Conservation (phyloP, 1,140 invertebrate genomes). For the Nebria ingens region DNA sequence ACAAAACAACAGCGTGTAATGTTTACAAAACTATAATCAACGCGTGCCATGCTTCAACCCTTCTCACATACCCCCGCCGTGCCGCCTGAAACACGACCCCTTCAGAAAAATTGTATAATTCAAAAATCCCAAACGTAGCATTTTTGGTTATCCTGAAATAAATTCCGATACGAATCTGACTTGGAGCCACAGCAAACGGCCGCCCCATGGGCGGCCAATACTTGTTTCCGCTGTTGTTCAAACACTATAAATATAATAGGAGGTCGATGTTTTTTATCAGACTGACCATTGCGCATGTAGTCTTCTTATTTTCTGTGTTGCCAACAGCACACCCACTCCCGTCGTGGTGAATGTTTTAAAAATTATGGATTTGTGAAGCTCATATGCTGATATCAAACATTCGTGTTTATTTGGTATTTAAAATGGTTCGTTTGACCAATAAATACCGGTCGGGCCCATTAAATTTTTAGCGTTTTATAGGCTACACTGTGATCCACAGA, state of each 20-base stretch:
- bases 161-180: background rate
- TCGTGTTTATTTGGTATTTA: slow-evolving; percentile 4
- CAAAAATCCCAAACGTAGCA: slow-evolving; percentile 5
- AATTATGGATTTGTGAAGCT: background rate
- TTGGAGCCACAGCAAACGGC: background rate
- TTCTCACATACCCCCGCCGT: too few relatives aligned
- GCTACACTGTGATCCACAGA: slow-evolving; percentile 1
- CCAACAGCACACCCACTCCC: background rate
- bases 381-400: slow-evolving; percentile 3
- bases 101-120: slow-evolving; percentile 1
- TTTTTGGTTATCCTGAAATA: slow-evolving; percentile 1
- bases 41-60: too few relatives aligned
- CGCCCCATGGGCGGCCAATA: background rate
- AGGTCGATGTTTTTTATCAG: slow-evolving; percentile 6
- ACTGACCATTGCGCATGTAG: background rate
- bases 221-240: background rate
- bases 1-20: background rate
- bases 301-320: background rate
- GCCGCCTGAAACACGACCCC: background rate
- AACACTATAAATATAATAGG: slow-evolving; percentile 4
- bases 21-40: slow-evolving; percentile 9
- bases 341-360: too few relatives aligned
- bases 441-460: background rate
- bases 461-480: slow-evolving; percentile 8
- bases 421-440: slow-evolving; percentile 2